Evolutionary conservation across 2,797 vertebrate species (phyloP), one percentile per base, ranked within the genome.

Genomic region (Pelodytes ibericus): DNA sequence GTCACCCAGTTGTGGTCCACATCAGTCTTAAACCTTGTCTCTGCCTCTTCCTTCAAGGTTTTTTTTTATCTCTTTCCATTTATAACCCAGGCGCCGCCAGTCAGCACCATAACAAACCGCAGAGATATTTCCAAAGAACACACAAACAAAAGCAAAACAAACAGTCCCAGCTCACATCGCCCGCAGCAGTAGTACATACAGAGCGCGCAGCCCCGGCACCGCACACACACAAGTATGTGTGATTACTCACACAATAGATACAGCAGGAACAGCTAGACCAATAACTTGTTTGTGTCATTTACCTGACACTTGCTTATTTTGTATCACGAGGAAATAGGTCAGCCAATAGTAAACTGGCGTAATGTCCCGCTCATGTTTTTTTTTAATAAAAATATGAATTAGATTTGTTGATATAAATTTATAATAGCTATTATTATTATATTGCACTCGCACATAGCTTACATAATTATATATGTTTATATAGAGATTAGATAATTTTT

Each of bases 101-200:
- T 71, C 76, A 62, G 71, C 77, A 74, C 77, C 77, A 58, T 10
- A 69, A 68, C 64, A 68, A 74, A 79, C 77, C 77, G 65, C 77
- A 79, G 24, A 47, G 51, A 58, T 67, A 39, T 68, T 68, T 61
- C 71, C 30, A 67, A 60, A 67, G 70, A 60, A 56, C 70, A 56
- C 64, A 69, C 58, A 56, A 73, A 58, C 71, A 79, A 64, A 53
- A 72, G 26, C 27, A 16, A 58, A 58, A 25, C 20, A 53, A n/a
- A 13, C n/a, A 53, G 24, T 53, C 41, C 2, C 22, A 22, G 59
- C 22, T 31, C 61, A 18, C 18, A 31, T 56, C 25, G 24, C 71
- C 71, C 24, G 71, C 29, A 72, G 47, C 49, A 56, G 20, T 20
- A 36, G 44, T 13, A 9, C 8, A 7, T 29, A 7, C n/a, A 30